A percentile compares a stretch with the other conserved stretches of the same genome.
These are phyloP conservation scores for Drosophila biarmipes DNA, from an alignment of 1,140 invertebrate genomes.

Conservation along the genomic window DNA sequence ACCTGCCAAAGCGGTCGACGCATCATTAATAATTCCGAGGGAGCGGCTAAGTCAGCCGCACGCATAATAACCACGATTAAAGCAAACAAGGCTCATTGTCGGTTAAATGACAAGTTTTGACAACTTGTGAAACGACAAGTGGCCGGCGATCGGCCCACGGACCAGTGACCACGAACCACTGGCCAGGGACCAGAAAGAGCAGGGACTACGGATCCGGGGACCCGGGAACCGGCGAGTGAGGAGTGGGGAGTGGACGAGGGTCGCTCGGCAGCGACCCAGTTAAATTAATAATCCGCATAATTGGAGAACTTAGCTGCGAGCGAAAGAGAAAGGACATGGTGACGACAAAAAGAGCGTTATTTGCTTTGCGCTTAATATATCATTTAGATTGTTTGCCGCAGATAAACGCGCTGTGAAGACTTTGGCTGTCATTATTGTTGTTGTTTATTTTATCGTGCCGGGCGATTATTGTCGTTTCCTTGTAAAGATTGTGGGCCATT, in stretches of 20 bases:
- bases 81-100: conserved; percentile 84
- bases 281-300: conserved; percentile 85
- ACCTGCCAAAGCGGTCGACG: conserved; percentile 64
- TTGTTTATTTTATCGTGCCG: conserved; percentile 51
- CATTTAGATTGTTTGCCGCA: conserved; percentile 82
- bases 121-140: conserved; percentile 84
- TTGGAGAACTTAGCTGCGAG: conserved; percentile 77
- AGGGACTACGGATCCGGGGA: conserved; percentile 1
- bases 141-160: conserved; percentile 55
- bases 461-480: conserved; percentile 56
- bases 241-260: conserved; percentile 8
- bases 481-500: conserved; percentile 49
- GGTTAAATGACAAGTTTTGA: conserved; percentile 85
- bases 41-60: conserved; percentile 59
- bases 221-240: too few relatives aligned
- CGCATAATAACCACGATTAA: conserved; percentile 84
- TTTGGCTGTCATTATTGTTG: conserved; percentile 72
- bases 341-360: conserved; percentile 80
- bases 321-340: conserved; percentile 50
- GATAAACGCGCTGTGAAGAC: conserved; percentile 77
- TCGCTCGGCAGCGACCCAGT: conserved; percentile 57
- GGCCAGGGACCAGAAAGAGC: neutral
- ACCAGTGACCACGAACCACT: neutral
- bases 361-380: conserved; percentile 85
- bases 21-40: conserved; percentile 74